Evolutionary conservation across 2,113 vertebrate species (phyloP).

Genomic region (Sapajus apella): DNA sequence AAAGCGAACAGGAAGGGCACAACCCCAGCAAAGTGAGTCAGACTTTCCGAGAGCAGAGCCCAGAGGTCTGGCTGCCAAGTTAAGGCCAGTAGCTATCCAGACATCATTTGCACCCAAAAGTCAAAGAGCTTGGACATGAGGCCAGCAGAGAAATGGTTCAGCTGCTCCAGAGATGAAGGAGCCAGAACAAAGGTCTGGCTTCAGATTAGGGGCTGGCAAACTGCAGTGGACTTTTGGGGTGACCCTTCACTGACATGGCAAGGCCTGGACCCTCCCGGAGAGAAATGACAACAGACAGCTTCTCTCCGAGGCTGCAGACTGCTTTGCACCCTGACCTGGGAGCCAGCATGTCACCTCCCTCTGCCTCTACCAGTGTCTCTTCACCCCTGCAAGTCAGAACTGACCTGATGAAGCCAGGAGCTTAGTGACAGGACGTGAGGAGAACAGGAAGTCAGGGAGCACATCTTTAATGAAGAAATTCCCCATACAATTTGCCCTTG

Average conservation of each 20-base stretch:
- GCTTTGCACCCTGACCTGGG: not conserved
- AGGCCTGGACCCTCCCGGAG: not conserved
- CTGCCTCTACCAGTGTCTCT: not conserved
- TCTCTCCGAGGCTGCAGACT: not conserved
- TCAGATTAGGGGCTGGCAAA: not conserved
- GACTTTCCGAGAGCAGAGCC: not conserved
- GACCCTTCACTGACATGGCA: not conserved
- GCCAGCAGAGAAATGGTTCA: too few relatives aligned
- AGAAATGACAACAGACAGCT: not conserved
- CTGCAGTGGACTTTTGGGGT: too few relatives aligned
- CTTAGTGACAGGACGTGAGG: not conserved
- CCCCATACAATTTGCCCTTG: not conserved
- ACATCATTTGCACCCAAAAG: not conserved
- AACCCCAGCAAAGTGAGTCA: rapidly evolving
- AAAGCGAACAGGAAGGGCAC: not conserved
- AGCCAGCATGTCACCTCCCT: not conserved
- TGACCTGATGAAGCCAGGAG: not conserved
- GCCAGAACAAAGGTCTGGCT: not conserved
- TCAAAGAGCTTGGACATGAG: not conserved
- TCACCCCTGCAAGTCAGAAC: not conserved
- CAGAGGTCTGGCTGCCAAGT: rapidly evolving
- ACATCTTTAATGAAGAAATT: not conserved
- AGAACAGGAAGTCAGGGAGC: not conserved
- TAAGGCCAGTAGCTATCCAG: not conserved
- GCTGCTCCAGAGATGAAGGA: rapidly evolving